A percentile compares a stretch with the other conserved stretches of the same genome.
phyloP scores from a whole-genome alignment of 92 coral and sea anemone species.

The Porites divaricata region DNA sequence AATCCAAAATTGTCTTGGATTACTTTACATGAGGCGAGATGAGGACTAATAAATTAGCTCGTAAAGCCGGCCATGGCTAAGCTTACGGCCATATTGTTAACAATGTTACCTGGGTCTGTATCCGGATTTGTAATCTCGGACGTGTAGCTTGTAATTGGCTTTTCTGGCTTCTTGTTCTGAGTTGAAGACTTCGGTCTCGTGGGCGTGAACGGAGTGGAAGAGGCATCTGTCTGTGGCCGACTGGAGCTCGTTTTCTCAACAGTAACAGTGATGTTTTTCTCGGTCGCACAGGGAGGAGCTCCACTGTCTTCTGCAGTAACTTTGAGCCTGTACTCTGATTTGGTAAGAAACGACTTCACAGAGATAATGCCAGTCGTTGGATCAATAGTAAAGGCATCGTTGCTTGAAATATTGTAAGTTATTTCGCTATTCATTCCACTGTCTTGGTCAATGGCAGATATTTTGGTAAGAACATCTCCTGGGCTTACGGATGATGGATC shows the following conservation, averaged over 20 bases:
- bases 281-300: slow-evolving; percentile 36
- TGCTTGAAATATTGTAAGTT: slow-evolving; percentile 29
- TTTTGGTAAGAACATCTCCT: slow-evolving; percentile 22
- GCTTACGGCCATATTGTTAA: neutral
- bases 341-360: slow-evolving; percentile 1
- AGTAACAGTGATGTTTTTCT: slow-evolving; percentile 3
- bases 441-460: slow-evolving; percentile 63
- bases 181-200: neutral
- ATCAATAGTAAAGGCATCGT: slow-evolving; percentile 44
- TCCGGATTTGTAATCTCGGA: neutral
- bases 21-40: neutral
- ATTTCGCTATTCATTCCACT: slow-evolving; percentile 63
- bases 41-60: slow-evolving; percentile 2
- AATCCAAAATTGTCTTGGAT: neutral
- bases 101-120: neutral
- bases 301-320: slow-evolving; percentile 70
- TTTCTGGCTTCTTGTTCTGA: neutral
- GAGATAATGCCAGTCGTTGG: slow-evolving; percentile 38
- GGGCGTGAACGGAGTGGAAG: neutral
- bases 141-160: neutral
- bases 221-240: neutral
- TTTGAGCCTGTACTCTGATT: slow-evolving; percentile 30
- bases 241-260: neutral
- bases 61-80: neutral
- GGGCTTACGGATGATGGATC: neutral